Evolutionary conservation across 2,888 invertebrate genomes (phyloP).

Genomic region (Drosophila tripunctata): DNA sequence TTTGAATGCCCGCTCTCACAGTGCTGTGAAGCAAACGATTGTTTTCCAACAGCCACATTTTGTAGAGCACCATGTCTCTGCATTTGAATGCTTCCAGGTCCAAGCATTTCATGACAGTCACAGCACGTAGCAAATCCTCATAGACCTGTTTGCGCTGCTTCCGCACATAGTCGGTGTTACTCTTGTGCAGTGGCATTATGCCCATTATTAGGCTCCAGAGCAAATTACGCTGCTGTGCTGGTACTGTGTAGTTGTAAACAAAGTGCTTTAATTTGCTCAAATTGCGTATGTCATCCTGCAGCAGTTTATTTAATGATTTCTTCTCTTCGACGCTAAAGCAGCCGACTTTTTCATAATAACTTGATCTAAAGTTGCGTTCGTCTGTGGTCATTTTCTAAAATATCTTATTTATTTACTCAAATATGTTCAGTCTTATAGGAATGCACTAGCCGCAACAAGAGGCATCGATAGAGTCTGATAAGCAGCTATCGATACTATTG

Average conservation of each 20-base stretch:
- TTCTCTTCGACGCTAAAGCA: slow-evolving; percentile 95
- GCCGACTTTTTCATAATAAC: slow-evolving; percentile 94
- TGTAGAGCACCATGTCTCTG: slow-evolving; percentile 88
- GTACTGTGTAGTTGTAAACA: slow-evolving; percentile 93
- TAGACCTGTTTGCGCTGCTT: slow-evolving; percentile 89
- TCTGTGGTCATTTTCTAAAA: slow-evolving; percentile 85
- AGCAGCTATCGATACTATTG: too few relatives aligned
- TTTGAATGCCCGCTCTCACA: slow-evolving; percentile 48
- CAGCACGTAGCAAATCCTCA: slow-evolving; percentile 89
- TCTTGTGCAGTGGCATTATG: slow-evolving; percentile 90
- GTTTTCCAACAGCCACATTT: slow-evolving; percentile 92
- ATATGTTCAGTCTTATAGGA: not conserved
- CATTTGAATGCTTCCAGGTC: slow-evolving; percentile 87
- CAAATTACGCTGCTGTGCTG: slow-evolving; percentile 89
- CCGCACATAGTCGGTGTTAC: slow-evolving; percentile 90
- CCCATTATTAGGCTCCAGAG: slow-evolving; percentile 95
- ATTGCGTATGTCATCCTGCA: slow-evolving; percentile 90
- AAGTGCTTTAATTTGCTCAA: slow-evolving; percentile 92
- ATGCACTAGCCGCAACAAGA: too few relatives aligned
- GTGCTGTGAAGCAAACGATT: slow-evolving; percentile 83
- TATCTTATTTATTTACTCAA: slow-evolving; percentile 4
- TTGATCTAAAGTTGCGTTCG: slow-evolving; percentile 92
- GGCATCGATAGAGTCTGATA: too few relatives aligned
- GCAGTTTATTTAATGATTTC: slow-evolving; percentile 93
- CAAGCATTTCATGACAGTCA: slow-evolving; percentile 88